These are phyloP conservation scores for Ctenosaura bakeri DNA, from an alignment of 2,797 vertebrate genomes.

Conservation along the genomic window DNA sequence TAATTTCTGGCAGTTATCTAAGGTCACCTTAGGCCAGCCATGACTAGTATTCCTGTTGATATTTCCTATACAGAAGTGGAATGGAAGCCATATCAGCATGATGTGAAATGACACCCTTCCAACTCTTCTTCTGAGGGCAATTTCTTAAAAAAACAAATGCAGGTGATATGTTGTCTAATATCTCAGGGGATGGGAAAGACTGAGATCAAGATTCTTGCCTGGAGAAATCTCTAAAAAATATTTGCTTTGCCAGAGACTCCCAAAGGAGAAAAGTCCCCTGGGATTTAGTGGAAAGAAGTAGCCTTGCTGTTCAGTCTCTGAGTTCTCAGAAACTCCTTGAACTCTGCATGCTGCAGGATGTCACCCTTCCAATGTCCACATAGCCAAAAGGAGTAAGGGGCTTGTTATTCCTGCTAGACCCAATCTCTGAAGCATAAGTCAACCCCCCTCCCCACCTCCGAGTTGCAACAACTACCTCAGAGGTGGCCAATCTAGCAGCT, in stretches of 20 bases:
- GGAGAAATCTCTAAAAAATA: neutral
- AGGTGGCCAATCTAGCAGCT: neutral
- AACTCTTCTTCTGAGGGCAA: too few species aligned
- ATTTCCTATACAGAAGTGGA: neutral
- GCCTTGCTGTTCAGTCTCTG: neutral
- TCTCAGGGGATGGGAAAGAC: neutral
- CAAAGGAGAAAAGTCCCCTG: neutral
- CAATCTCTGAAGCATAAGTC: too few species aligned
- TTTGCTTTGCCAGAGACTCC: constrained; percentile 2
- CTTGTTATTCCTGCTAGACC: neutral
- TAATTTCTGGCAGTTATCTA: neutral
- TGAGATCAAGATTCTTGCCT: neutral
- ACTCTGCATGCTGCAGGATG: neutral
- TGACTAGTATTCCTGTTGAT: neutral
- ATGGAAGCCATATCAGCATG: neutral
- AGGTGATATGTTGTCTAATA: neutral
- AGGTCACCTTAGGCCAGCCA: neutral
- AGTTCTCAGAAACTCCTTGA: neutral
- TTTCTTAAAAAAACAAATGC: neutral
- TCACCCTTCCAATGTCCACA: too few species aligned
- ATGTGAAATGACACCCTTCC: neutral
- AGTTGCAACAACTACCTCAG: neutral
- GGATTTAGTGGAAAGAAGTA: neutral
- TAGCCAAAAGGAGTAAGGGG: neutral
- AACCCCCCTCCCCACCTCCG: too few species aligned